Evolutionary conservation across 2,888 invertebrate genomes (phyloP), one percentile per base, ranked within the genome.

Genomic region (Phragmatobia fuliginosa): DNA sequence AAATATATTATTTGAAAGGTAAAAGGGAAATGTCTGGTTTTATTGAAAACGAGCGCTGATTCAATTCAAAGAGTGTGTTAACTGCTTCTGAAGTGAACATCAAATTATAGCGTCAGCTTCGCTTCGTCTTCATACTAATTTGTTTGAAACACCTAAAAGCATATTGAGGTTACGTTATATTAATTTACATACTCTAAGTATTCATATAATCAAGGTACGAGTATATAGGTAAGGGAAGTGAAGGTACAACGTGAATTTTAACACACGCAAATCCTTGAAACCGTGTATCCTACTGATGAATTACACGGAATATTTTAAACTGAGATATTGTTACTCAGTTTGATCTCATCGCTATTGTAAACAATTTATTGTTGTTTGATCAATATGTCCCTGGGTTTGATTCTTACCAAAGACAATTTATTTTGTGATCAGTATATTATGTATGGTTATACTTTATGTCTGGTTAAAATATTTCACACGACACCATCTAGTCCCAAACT

Each of bases 131-230:
- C 16, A 62, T n/a, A 14, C 58, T 66, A 62, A 59, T 49, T 63
- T 36, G 49, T 36, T 62, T 62, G 32, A 33, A 64, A 33, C 25
- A 32, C 38, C n/a, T 41, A n/a, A 41, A 33, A 62, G 32, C 62
- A 66, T 66, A 58, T 59, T 70, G 31, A 62, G 62, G 62, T 45
- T 66, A 70, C 61, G 66, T 62, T 41, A 66, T 36, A 49, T 7
- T 52, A 32, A 33, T 52, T 52, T 56, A 25, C 56, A 16, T 56
- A 56, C 56, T 56, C 56, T 28, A 56, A 56, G 28, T 16, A 56
- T 56, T 56, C 28, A 56, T 8, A 28, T 56, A 14, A 56, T 28
- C 25, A 56, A 28, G 56, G n/a, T n/a, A n/a, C n/a, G n/a, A n/a
- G n/a, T n/a, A 28, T 16, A 28, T 56, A 25, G n/a, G n/a, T 56